phyloP scores from a whole-genome alignment of 2,797 vertebrate species.

The Rhabdomys pumilio region DNA sequence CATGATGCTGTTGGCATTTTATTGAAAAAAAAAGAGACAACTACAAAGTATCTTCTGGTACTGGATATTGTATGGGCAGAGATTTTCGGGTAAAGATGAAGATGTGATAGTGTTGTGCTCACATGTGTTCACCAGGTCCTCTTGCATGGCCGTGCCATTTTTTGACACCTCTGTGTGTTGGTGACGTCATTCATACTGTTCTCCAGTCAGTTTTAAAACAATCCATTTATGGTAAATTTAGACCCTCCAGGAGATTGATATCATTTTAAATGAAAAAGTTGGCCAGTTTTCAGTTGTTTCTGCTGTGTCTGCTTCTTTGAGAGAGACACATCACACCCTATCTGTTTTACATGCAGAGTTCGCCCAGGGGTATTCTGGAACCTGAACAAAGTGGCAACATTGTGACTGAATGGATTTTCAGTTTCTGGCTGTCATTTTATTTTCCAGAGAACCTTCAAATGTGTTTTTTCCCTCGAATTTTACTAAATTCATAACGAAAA shows the following conservation, averaged over 20 bases:
- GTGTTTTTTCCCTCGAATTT: background rate
- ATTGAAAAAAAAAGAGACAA: background rate
- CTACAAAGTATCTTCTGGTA: background rate
- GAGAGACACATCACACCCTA: background rate
- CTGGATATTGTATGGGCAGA: background rate
- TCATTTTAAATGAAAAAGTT: conserved; percentile 45
- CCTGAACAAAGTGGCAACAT: conserved; percentile 6
- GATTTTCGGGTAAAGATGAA: conserved; percentile 30
- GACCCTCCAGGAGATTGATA: conserved; percentile 24
- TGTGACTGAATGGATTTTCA: conserved; percentile 39
- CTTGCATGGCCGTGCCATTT: background rate
- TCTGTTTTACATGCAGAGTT: conserved; percentile 17
- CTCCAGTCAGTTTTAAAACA: conserved; percentile 43
- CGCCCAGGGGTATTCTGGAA: conserved; percentile 37
- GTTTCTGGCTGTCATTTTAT: conserved; percentile 49
- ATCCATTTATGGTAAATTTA: conserved; percentile 14
- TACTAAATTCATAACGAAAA: conserved; percentile 19
- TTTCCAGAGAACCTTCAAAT: conserved; percentile 42
- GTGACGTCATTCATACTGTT: background rate
- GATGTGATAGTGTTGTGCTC: background rate
- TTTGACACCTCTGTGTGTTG: background rate
- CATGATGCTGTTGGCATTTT: background rate
- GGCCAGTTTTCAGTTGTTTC: conserved; percentile 56
- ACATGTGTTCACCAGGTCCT: background rate
- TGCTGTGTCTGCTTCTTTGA: conserved; percentile 26